phyloP scores from a whole-genome alignment of 2,797 vertebrate species.

The Hylomyscus alleni region DNA sequence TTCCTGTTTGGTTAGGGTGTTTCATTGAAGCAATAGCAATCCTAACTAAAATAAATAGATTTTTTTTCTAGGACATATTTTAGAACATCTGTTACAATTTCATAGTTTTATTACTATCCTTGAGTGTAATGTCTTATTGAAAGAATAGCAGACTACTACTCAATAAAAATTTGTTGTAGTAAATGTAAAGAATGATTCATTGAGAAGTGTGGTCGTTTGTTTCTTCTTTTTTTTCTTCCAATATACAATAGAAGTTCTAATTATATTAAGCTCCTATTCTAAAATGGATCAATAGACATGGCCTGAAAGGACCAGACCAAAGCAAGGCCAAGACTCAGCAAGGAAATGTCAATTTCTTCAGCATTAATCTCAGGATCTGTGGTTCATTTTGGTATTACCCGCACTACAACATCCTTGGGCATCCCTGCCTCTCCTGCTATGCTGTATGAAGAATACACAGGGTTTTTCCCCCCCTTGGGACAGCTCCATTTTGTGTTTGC shows the following conservation, averaged over 20 bases:
- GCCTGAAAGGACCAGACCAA: neutral
- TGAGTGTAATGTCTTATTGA: neutral
- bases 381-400: neutral
- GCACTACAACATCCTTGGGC: neutral
- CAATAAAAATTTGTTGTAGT: neutral
- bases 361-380: neutral
- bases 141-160: neutral
- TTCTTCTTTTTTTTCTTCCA: neutral
- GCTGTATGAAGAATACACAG: neutral
- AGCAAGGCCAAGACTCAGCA: neutral
- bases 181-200: neutral
- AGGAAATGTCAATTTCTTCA: neutral
- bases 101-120: neutral
- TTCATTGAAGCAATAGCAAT: neutral
- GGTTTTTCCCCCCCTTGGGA: neutral
- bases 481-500: neutral
- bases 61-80: neutral
- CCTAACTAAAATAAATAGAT: neutral
- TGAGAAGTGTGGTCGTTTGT: neutral
- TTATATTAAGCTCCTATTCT: neutral
- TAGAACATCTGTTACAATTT: neutral
- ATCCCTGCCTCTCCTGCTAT: neutral
- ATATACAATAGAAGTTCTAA: neutral
- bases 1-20: too few species aligned
- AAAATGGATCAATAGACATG: neutral